Evolutionary conservation across 1,140 invertebrate genomes (phyloP).

Genomic region (Orius insidiosus): DNA sequence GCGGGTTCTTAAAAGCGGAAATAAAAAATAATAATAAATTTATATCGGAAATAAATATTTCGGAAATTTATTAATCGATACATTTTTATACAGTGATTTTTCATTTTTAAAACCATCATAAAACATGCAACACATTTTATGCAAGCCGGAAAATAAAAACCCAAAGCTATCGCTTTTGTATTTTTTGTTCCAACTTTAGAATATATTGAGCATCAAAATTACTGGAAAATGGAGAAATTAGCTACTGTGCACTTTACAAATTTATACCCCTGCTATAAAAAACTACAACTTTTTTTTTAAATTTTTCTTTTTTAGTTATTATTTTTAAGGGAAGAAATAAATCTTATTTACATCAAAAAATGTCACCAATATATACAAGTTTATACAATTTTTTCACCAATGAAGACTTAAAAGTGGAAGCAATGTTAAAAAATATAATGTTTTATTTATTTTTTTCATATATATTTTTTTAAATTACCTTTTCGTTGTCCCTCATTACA

Average conservation of each 20-base stretch:
- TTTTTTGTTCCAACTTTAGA: conserved; percentile 1
- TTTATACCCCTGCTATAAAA: conserved; percentile 12
- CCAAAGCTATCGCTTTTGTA: too few species aligned
- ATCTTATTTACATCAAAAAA: conserved; percentile 9
- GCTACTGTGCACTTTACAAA: conserved; percentile 13
- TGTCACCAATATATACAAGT: conserved; percentile 13
- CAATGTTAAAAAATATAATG: neutral
- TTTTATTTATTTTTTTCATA: neutral
- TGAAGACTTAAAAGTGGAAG: neutral
- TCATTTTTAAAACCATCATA: too few species aligned
- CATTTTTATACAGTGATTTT: too few species aligned
- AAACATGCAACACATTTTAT: too few species aligned
- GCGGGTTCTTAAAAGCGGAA: too few species aligned
- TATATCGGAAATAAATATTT: too few species aligned
- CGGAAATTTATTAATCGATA: too few species aligned
- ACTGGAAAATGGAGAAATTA: conserved; percentile 12
- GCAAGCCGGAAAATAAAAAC: too few species aligned
- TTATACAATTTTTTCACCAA: conserved; percentile 12
- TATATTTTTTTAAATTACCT: neutral
- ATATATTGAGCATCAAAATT: conserved; percentile 16
- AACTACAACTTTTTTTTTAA: conserved; percentile 6
- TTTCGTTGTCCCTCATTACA: neutral
- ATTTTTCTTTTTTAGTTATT: conserved; percentile 3
- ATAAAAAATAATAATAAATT: too few species aligned
- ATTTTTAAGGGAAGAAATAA: conserved; percentile 6